Conservation (phyloP, 2,113 vertebrate genomes). For the Chaenogobius annularis region DNA sequence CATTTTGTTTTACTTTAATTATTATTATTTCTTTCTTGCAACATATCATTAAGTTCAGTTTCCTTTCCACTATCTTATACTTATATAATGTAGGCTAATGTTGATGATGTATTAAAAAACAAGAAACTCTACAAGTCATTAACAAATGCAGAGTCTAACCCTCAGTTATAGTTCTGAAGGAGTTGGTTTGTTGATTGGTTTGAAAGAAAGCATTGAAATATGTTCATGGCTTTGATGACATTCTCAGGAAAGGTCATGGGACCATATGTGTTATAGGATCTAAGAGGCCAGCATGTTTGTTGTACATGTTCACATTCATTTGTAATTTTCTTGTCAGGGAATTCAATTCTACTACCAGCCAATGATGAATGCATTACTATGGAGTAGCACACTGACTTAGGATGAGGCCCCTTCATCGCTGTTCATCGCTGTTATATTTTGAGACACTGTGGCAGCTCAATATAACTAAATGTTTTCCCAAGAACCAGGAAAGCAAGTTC, state of each 20-base stretch:
- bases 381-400: slow-evolving; percentile 20
- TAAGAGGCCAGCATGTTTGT: not conserved
- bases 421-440: slow-evolving; percentile 28
- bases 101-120: not conserved
- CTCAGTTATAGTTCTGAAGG: no score
- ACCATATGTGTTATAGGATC: not conserved
- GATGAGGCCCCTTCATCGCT: no score
- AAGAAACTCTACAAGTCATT: not conserved
- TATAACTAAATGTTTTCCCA: slow-evolving; percentile 41
- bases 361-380: not conserved
- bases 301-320: no score
- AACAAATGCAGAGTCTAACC: no score
- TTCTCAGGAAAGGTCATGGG: no score
- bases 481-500: slow-evolving; percentile 3
- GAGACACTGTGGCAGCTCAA: slow-evolving; percentile 36
- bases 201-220: not conserved
- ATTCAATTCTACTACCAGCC: no score
- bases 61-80: no score
- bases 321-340: no score
- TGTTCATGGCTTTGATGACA: not conserved
- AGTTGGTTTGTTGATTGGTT: not conserved
- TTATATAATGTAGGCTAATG: no score
- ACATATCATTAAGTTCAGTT: no score
- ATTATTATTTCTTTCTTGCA: no score
- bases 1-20: no score